Base-by-base conservation (phyloP, 2,113 vertebrate genomes). In the Syngnathus scovelli region DNA sequence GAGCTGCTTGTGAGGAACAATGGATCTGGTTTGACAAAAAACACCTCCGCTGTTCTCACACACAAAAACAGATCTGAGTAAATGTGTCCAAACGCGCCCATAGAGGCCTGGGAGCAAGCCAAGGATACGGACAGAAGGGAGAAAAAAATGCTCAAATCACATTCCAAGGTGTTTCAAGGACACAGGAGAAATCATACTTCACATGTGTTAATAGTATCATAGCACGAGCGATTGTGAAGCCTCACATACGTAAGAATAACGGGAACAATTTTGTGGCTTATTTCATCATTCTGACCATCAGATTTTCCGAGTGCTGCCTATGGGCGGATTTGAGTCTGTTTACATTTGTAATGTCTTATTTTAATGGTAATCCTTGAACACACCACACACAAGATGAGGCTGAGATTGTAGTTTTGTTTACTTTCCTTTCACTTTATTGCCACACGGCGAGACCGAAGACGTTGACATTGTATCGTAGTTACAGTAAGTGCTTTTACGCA, bases 71-170 rank as follows among this genome's bases (percentile, higher is more conserved):
- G 23, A 71, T 54, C 49, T 71, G 67, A 66, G 46, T 70, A 68
- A 78, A 78, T 76, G 69, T 70, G 68, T 83, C 38, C 48, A 68
- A 78, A 62, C 78, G 72, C 69, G 41, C 77, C 27, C 63, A 61
- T 44, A 65, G 69, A 78, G 74, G 18, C 69, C 67, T 70, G 56
- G 61, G 37, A 77, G 44, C 63, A 62, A 65, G 68, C 64, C 78
- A 76, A 79, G 65, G 76, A 66, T 70, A 33, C 43, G 58, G 39
- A 71, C 55, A 64, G 36, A 61, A 60, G 43, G 61, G 18, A 66
- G n/a, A 55, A 43, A 67, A 69, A 58, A 61, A 21, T 27, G 49
- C 58, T 68, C 38, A 41, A 64, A 43, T 77, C 72, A 66, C 64
- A 65, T 15, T 69, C 68, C 48, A 37, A 67, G 64, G 44, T 64